These are phyloP conservation scores for Microvelia longipes DNA, from an alignment of 1,140 invertebrate genomes.

Conservation along the genomic window DNA sequence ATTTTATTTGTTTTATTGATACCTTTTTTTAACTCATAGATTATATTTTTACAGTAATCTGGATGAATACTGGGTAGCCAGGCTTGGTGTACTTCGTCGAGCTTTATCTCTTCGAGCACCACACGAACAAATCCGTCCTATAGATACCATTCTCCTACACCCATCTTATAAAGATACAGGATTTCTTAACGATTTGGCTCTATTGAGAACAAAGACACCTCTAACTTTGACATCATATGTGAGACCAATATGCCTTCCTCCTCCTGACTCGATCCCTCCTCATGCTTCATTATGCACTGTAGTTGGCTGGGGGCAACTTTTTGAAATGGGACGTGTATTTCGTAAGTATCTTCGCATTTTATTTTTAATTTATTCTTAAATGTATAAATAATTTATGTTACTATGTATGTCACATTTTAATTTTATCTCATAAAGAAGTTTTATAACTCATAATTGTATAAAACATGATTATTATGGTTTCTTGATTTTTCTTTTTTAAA, in stretches of 20 bases:
- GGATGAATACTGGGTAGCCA: constrained; percentile 61
- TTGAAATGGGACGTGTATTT: constrained; percentile 61
- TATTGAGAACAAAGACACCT: constrained; percentile 45
- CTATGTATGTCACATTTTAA: no score
- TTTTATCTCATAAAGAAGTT: no score
- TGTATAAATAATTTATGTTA: no score
- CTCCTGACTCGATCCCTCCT: constrained; percentile 34
- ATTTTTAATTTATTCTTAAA: neutral
- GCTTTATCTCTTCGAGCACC: constrained; percentile 55
- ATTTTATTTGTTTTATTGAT: no score
- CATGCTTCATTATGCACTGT: constrained; percentile 56
- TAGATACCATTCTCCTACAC: constrained; percentile 50
- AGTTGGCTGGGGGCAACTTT: constrained; percentile 67
- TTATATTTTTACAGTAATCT: constrained; percentile 37
- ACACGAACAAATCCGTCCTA: constrained; percentile 47
- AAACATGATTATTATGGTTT: no score
- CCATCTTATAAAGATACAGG: constrained; percentile 58
- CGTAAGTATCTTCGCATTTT: constrained; percentile 45
- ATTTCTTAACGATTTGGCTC: constrained; percentile 64
- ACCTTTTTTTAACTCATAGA: no score
- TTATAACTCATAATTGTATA: no score
- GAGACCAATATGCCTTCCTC: constrained; percentile 49
- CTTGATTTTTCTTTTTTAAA: no score
- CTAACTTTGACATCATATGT: constrained; percentile 57
- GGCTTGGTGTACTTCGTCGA: constrained; percentile 52